A percentile compares a stretch with the other conserved stretches of the same genome.
Evolutionary conservation across 2,888 invertebrate genomes (phyloP).

Genomic region (Hypomecis punctinalis): DNA sequence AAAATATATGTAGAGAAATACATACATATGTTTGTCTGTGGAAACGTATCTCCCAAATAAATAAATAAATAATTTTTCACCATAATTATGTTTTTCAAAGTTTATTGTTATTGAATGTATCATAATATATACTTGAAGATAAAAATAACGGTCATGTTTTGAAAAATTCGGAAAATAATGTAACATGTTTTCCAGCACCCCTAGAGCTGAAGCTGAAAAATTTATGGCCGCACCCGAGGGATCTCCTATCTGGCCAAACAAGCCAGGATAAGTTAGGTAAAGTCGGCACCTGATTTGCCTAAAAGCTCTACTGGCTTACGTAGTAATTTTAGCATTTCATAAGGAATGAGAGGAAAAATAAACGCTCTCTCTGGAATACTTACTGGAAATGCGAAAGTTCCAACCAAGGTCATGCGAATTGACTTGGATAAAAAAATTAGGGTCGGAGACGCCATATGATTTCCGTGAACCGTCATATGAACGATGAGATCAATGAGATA

Average conservation of each 20-base stretch:
- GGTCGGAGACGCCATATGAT: too few species aligned
- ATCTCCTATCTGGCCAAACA: conserved; percentile 41
- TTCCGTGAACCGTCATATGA: too few species aligned
- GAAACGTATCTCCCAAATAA: neutral
- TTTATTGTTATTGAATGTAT: too few species aligned
- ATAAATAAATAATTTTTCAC: too few species aligned
- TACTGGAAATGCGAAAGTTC: too few species aligned
- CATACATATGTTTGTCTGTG: neutral
- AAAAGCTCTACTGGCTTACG: conserved; percentile 40
- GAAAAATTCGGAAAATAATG: neutral
- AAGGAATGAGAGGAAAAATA: neutral
- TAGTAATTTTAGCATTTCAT: conserved; percentile 22
- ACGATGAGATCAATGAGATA: too few species aligned
- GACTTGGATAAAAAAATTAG: too few species aligned
- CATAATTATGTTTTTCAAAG: too few species aligned
- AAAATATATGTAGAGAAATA: neutral
- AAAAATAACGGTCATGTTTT: too few species aligned
- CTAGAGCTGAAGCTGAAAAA: conserved; percentile 37
- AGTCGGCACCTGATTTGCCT: conserved; percentile 44
- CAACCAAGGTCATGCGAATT: too few species aligned
- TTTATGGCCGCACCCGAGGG: conserved; percentile 41
- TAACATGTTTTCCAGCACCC: conserved; percentile 8
- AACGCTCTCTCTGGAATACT: neutral
- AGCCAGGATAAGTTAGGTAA: conserved; percentile 40
- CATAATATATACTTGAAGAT: too few species aligned